Evolutionary conservation across 2,888 invertebrate species (phyloP).

Genomic region (Phortica magna): DNA sequence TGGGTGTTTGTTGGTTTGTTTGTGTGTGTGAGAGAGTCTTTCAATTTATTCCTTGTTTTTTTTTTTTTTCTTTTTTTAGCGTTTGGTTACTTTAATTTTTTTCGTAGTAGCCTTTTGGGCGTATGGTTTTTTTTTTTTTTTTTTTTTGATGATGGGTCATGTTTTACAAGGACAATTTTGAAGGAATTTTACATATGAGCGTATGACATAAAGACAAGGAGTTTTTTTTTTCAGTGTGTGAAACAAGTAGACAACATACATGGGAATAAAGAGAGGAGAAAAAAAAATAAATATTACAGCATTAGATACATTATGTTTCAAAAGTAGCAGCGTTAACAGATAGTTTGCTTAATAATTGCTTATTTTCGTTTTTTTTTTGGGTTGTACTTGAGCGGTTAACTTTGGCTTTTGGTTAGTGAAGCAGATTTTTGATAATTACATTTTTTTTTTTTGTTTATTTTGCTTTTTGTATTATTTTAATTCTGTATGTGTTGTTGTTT

Average conservation of each 20-base stretch:
- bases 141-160: slow-evolving; percentile 38
- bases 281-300: slow-evolving; percentile 66
- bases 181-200: slow-evolving; percentile 31
- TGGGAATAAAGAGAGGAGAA: slow-evolving; percentile 65
- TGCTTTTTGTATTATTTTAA: slow-evolving; percentile 36
- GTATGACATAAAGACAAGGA: slow-evolving; percentile 45
- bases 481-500: slow-evolving; percentile 24
- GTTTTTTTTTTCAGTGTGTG: slow-evolving; percentile 47
- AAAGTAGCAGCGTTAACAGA: neutral
- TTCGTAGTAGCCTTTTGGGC: slow-evolving; percentile 1
- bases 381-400: slow-evolving; percentile 1
- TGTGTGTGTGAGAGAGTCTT: neutral
- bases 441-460: slow-evolving; percentile 32
- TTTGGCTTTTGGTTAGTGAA: slow-evolving; percentile 4
- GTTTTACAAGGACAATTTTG: slow-evolving; percentile 53
- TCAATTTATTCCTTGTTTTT: neutral
- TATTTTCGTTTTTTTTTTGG: slow-evolving; percentile 1
- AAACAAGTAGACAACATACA: slow-evolving; percentile 62
- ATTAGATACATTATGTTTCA: slow-evolving; percentile 67
- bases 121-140: neutral
- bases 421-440: slow-evolving; percentile 52
- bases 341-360: slow-evolving; percentile 3
- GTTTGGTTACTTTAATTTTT: slow-evolving; percentile 17
- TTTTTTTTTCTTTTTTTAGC: neutral
- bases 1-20: neutral